These are phyloP conservation scores for Recurvirostra avosetta DNA, from an alignment of 2,113 vertebrate species.

Conservation along the genomic window DNA sequence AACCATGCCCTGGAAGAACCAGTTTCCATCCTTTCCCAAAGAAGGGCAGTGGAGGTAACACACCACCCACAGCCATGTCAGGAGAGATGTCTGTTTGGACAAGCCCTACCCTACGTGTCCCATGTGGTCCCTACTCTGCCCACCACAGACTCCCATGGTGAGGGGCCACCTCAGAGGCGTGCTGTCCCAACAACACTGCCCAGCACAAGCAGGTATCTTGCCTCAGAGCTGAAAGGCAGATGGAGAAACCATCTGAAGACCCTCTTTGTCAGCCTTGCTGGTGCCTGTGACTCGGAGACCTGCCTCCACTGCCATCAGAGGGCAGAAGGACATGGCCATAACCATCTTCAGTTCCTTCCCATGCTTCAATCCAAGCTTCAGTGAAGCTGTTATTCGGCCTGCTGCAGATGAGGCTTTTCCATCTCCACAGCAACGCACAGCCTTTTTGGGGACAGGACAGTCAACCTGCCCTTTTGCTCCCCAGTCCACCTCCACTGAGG, in stretches of 20 bases:
- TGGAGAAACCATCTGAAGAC: neutral
- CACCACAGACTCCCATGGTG: too few relatives aligned
- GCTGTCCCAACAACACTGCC: neutral
- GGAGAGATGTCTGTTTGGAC: too few relatives aligned
- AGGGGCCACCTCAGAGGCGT: too few relatives aligned
- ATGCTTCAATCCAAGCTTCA: neutral
- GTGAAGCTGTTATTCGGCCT: neutral
- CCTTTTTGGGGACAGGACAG: neutral
- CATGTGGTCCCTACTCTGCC: neutral
- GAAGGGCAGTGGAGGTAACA: neutral
- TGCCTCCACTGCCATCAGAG: neutral
- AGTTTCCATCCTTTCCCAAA: neutral
- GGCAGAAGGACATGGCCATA: neutral
- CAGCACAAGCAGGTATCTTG: accelerated
- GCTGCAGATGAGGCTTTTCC: neutral
- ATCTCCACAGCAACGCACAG: neutral
- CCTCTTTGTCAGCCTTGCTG: neutral
- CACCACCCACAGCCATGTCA: neutral
- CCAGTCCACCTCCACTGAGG: neutral
- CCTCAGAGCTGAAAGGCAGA: neutral
- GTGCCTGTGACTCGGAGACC: neutral
- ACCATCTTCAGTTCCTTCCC: neutral
- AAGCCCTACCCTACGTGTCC: neutral
- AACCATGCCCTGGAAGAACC: neutral
- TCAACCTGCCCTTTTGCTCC: neutral